Base-by-base conservation (phyloP, 2,888 invertebrate species). In the Acronicta psi region DNA sequence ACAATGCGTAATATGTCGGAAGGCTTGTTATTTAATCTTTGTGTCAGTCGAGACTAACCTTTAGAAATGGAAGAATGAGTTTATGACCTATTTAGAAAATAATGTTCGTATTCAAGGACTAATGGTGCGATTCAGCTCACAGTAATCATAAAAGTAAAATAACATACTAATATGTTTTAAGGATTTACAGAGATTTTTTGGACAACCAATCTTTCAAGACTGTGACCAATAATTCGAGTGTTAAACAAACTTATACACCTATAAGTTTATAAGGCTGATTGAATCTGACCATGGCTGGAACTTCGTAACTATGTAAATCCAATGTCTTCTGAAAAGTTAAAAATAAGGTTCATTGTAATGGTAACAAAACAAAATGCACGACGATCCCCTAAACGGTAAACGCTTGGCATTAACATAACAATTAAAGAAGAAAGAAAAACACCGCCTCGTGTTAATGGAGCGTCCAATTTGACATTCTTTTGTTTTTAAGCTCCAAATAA, bases 1-100 rank as follows among this genome's bases (percentile, higher is more conserved):
- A 75, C 69, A 55, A 76, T 66, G 65, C 67, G 50, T 73, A 57
- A 63, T 46, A 34, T 53, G 47, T 56, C 50, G 20, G 42, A 54
- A 54, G 38, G 43, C 38, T 38, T 31, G 41, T 50, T 55, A 59
- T 57, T 47, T 58, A 69, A 59, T 56, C 36, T 37, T 16, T 43
- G 17, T 55, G 49, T 44, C 45, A 17, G 20, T 18, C 29, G 40
- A 36, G 36, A 38, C 36, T 37, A 51, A 46, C 64, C 54, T 25
- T 31, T 16, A 41, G 47, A 41, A 49, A 44, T 37, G 8, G 41
- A 13, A 6, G 16, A 38, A 38, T 23, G 31, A 20, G 23, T 42
- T 13, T 11, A 29, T 66, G 46, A 69, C 53, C 46, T 56, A 69
- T 34, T 49, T 65, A 11, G 31, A 37, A 60, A 53, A 61, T 53